Conservation (phyloP, 2,113 vertebrate genomes). For the Neotoma lepida region DNA sequence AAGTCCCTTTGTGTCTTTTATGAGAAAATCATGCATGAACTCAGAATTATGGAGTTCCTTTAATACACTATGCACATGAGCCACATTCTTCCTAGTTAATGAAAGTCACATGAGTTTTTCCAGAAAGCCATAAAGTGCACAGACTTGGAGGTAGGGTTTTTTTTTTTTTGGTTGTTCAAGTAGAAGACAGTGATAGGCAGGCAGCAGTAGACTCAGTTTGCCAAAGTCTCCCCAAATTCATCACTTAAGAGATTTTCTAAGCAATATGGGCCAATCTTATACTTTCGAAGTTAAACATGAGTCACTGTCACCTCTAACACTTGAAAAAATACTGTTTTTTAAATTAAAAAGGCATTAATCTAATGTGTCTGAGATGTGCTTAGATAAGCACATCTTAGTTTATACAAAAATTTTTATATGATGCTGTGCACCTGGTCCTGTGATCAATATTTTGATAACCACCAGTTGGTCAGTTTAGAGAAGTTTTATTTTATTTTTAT, state of each 20-base stretch:
- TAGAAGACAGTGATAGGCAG: background rate
- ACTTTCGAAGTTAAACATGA: background rate
- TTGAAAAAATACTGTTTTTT: background rate
- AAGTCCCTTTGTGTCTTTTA: background rate
- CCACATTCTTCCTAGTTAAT: background rate
- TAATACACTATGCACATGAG: background rate
- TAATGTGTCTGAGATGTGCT: background rate
- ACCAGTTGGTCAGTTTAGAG: background rate
- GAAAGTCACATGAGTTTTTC: background rate
- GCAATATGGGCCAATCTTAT: background rate
- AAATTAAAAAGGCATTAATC: background rate
- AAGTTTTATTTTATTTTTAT: background rate
- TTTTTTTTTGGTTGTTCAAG: background rate
- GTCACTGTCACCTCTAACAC: fast-evolving
- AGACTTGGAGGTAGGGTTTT: background rate
- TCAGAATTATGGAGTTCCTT: background rate
- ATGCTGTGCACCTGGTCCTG: background rate
- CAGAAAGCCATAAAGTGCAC: background rate
- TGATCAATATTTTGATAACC: background rate
- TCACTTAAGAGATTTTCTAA: background rate
- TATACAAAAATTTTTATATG: background rate
- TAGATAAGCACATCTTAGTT: background rate
- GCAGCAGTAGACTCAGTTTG: background rate
- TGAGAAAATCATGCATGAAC: constrained; percentile 7
- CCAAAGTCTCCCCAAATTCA: background rate